Base-by-base conservation (phyloP, 1,140 invertebrate genomes). In the Danaus plexippus region DNA sequence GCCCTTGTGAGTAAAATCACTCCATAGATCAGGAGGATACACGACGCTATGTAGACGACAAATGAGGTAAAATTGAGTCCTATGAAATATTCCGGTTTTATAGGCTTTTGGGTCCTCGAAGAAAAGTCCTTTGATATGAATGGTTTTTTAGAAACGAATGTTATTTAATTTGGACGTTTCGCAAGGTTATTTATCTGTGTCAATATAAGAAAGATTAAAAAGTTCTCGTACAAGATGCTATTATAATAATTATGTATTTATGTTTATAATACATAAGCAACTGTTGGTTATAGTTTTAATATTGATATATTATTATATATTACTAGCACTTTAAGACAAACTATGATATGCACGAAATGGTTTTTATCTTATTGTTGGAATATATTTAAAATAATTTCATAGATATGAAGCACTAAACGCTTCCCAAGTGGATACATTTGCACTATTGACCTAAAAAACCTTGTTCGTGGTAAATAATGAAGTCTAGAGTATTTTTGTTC, bases 11-110 rank as follows among this genome's bases (percentile, higher is more conserved):
- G 53, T 54, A 45, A 47, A 50, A 67, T 62, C 54, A 57, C 63
- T 66, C 67, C 57, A 74, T 74, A 74, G 63, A 69, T 74, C 65
- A 69, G 48, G 45, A 61, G 64, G 63, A 54, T 61, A 44, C 58
- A 61, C 54, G 54, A 59, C 46, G 61, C 57, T 64, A 59, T 68
- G 53, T 59, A 54, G 55, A 57, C 67, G 66, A 70, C 68, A 73
- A 70, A 73, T 70, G 67, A 63, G 54, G 64, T 56, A 64, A 61
- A 68, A 70, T 63, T 64, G 60, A 54, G 52, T 53, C 51, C 51
- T 42, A 47, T 43, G 32, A 50, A 50, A 50, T 50, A 54, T 54
- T 49, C 32, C 11, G 50, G 56, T 52, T 64, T 54, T 57, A 57
- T 59, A 44, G 50, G 43, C 43, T 52, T 45, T 64, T 52, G 11